Conservation (phyloP, 2,113 vertebrate genomes). For the Brachyhypopomus occidentalis region DNA sequence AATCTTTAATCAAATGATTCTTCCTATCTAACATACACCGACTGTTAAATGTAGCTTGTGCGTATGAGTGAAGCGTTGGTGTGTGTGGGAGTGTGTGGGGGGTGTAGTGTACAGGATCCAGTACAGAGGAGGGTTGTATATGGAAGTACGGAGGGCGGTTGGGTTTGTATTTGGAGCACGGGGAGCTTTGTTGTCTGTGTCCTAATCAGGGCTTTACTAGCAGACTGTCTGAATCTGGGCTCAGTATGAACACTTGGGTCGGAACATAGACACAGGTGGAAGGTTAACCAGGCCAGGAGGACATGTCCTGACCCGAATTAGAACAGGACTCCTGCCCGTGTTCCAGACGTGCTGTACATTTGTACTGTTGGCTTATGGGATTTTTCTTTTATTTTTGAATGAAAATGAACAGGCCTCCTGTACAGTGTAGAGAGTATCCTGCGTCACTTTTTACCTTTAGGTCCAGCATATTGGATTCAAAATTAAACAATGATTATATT, state of each 20-base stretch:
- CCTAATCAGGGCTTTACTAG: conserved; percentile 50
- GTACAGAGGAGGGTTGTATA: conserved; percentile 15
- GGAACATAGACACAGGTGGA: conserved; percentile 37
- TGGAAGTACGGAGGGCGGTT: neutral
- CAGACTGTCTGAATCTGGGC: conserved; percentile 41
- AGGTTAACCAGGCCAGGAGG: conserved; percentile 19
- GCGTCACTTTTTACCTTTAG: no score
- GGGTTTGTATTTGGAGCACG: conserved; percentile 45
- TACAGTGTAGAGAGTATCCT: neutral
- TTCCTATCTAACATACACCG: neutral
- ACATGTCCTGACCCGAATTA: conserved; percentile 25
- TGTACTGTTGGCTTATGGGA: neutral
- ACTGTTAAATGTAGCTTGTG: neutral
- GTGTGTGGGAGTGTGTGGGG: neutral
- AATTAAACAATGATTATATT: neutral
- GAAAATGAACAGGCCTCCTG: neutral
- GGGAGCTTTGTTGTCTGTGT: conserved; percentile 46
- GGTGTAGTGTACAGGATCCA: neutral
- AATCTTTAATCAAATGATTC: neutral
- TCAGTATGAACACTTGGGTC: conserved; percentile 38
- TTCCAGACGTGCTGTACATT: neutral
- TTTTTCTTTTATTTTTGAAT: neutral
- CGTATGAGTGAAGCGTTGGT: conserved; percentile 16
- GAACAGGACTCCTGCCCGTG: neutral
- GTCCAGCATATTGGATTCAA: neutral